Conservation (phyloP, 2,888 invertebrate genomes). For the Caenorhabditis uteleia region DNA sequence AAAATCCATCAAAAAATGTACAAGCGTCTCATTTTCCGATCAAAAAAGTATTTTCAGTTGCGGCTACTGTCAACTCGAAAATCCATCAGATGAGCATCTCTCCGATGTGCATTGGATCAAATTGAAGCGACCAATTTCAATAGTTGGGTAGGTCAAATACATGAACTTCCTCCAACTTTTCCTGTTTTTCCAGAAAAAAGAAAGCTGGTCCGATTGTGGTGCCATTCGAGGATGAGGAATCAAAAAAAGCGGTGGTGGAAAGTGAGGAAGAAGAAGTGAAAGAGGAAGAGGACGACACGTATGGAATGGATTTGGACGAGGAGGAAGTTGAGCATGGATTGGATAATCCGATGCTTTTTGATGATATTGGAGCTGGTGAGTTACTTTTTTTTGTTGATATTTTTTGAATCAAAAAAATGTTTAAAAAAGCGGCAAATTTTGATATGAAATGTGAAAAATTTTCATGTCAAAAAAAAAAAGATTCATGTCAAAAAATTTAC, state of each 20-base stretch:
- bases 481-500: no score
- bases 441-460: no score
- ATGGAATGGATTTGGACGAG: background rate
- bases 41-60: slow-evolving; percentile 20
- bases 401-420: no score
- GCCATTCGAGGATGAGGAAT: background rate
- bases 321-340: no score
- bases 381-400: no score
- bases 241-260: background rate
- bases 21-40: background rate
- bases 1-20: background rate
- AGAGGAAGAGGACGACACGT: background rate
- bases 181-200: background rate
- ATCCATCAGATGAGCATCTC: slow-evolving; percentile 27
- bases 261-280: slow-evolving; percentile 3
- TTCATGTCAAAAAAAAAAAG: no score
- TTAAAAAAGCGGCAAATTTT: no score
- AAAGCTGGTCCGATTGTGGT: no score
- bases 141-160: background rate
- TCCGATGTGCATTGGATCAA: slow-evolving; percentile 29
- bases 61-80: slow-evolving; percentile 31
- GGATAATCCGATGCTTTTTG: no score
- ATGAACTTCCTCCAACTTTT: background rate
- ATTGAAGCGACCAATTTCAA: slow-evolving; percentile 17
- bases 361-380: no score